A percentile compares a stretch with the other conserved stretches of the same genome.
Conservation (phyloP, 2,888 invertebrate genomes). For the Brachycybe producta region DNA sequence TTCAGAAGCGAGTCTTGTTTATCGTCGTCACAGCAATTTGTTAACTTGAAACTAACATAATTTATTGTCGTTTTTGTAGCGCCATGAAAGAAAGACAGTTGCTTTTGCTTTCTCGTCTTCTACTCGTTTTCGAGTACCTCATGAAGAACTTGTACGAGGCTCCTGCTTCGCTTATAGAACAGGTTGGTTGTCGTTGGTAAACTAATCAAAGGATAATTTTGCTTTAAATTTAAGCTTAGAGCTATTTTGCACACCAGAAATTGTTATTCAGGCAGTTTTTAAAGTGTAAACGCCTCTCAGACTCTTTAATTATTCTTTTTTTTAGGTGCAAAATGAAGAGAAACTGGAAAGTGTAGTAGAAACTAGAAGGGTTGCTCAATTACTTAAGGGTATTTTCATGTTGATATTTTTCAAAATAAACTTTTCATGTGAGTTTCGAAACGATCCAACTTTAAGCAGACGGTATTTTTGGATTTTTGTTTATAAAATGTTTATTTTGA, state of each 20-base stretch:
- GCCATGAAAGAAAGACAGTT: conserved; percentile 54
- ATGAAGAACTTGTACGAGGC: conserved; percentile 92
- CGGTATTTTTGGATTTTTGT: no score
- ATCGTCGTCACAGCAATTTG: not conserved
- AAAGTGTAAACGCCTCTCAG: no score
- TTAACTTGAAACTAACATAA: not conserved
- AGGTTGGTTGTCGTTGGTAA: conserved; percentile 42
- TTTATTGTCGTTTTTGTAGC: conserved; percentile 15
- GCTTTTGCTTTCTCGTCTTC: conserved; percentile 64
- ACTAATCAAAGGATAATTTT: not conserved
- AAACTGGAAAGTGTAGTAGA: no score
- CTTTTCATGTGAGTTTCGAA: no score
- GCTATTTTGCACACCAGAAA: not conserved
- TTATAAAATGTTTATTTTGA: no score
- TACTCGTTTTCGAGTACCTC: conserved; percentile 81
- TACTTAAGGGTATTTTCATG: no score
- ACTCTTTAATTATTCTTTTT: no score
- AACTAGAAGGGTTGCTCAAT: no score
- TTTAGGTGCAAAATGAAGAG: no score
- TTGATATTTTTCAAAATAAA: no score
- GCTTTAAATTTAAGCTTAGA: not conserved
- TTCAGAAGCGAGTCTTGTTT: conserved; percentile 27
- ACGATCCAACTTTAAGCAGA: no score
- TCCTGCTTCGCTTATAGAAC: conserved; percentile 68
- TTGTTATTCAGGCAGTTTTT: no score